Conservation (phyloP, 2,113 vertebrate genomes). For the Ceyx margarethae region DNA sequence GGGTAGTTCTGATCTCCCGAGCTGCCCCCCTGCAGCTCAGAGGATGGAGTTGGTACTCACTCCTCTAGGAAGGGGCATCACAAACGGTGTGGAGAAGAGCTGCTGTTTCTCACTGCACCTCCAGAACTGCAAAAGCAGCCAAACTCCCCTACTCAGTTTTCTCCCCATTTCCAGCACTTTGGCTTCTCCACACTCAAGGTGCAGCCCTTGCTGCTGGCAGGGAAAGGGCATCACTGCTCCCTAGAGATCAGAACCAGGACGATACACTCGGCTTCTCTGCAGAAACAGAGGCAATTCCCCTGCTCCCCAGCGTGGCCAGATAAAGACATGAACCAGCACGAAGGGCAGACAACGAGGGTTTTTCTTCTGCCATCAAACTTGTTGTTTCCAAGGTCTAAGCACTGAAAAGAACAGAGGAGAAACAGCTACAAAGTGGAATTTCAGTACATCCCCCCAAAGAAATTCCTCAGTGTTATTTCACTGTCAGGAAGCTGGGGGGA, state of each 20-base stretch:
- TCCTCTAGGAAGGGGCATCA: not conserved
- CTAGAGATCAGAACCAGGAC: not conserved
- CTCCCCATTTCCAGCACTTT: not conserved
- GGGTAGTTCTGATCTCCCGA: constrained; percentile 39
- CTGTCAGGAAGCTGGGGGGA: not conserved
- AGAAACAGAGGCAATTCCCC: constrained; percentile 19
- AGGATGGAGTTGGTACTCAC: not conserved
- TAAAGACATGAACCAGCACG: not conserved
- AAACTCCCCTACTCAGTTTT: not conserved
- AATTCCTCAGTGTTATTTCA: not conserved
- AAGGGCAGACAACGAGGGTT: not conserved
- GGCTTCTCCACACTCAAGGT: not conserved
- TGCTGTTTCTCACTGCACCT: no score
- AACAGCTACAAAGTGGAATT: not conserved
- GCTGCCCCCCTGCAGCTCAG: not conserved
- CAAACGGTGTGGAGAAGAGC: not conserved
- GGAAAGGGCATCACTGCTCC: not conserved
- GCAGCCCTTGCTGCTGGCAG: not conserved
- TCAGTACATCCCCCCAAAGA: not conserved
- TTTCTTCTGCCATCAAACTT: not conserved
- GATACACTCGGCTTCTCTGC: constrained; percentile 18
- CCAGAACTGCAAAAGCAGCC: not conserved
- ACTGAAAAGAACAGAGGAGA: not conserved
- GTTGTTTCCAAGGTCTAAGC: not conserved
- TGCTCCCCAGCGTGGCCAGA: not conserved